Conservation (phyloP, 1,140 invertebrate species). For the Thaumetopoea pityocampa region DNA sequence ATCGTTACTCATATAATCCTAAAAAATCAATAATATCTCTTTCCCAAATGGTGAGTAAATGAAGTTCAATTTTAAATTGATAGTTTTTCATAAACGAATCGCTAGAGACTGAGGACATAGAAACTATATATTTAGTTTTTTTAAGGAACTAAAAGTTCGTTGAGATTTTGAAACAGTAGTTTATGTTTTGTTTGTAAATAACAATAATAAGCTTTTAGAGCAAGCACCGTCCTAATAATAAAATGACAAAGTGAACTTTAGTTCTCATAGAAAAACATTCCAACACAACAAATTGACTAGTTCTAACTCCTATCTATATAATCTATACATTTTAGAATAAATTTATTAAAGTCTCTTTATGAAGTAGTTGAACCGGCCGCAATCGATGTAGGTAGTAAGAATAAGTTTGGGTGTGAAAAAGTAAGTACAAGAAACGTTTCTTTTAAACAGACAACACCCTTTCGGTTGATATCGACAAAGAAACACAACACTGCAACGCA, state of each 20-base stretch:
- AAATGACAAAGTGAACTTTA: slow-evolving; percentile 55
- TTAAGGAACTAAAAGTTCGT: slow-evolving; percentile 45
- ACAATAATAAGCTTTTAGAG: slow-evolving; percentile 58
- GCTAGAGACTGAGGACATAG: slow-evolving; percentile 31
- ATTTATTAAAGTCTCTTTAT: slow-evolving; percentile 67
- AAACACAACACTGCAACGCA: slow-evolving; percentile 18
- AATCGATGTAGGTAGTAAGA: slow-evolving; percentile 48
- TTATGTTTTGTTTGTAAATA: slow-evolving; percentile 37
- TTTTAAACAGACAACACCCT: slow-evolving; percentile 11
- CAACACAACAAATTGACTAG: slow-evolving; percentile 74
- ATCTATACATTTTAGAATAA: slow-evolving; percentile 55
- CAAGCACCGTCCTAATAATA: slow-evolving; percentile 68
- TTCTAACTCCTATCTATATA: slow-evolving; percentile 68
- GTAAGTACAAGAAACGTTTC: slow-evolving; percentile 6
- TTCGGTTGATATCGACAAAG: slow-evolving; percentile 9
- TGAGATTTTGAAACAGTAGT: slow-evolving; percentile 48
- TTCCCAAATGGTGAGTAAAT: slow-evolving; percentile 49
- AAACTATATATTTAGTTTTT: slow-evolving; percentile 37
- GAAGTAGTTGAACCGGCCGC: slow-evolving; percentile 65
- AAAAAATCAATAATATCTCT: slow-evolving; percentile 65
- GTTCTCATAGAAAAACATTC: slow-evolving; percentile 68
- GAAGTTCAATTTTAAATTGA: slow-evolving; percentile 48
- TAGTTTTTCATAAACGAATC: slow-evolving; percentile 33
- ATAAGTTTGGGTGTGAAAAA: slow-evolving; percentile 12
- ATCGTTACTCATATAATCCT: slow-evolving; percentile 30